These are phyloP conservation scores for Pyrrhia umbra DNA, from an alignment of 2,888 invertebrate species.

Conservation along the genomic window DNA sequence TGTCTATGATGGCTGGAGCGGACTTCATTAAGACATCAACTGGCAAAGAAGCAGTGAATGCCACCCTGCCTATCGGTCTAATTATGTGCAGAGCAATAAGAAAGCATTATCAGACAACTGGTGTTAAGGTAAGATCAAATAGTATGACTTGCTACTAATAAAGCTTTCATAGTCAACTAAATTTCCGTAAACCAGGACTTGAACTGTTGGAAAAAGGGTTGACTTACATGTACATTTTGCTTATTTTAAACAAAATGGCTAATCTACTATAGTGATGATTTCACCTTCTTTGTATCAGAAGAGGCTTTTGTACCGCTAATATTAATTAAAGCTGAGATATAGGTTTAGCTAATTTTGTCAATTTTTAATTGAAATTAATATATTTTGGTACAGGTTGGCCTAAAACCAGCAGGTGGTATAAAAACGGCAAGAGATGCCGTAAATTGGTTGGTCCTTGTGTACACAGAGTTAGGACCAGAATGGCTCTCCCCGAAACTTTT, in stretches of 20 bases:
- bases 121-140: conserved; percentile 92
- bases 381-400: conserved; percentile 93
- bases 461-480: conserved; percentile 95
- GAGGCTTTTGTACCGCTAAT: too few species aligned
- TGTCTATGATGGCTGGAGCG: conserved; percentile 98
- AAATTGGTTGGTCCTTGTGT: conserved; percentile 95
- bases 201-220: too few species aligned
- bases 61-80: conserved; percentile 96
- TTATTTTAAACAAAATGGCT: too few species aligned
- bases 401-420: conserved; percentile 99
- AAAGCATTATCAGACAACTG: conserved; percentile 93
- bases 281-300: too few species aligned
- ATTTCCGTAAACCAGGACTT: too few species aligned
- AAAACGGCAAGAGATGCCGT: conserved; percentile 95
- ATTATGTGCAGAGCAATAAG: conserved; percentile 98
- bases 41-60: conserved; percentile 98
- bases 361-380: neutral
- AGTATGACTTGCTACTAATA: too few species aligned
- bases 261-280: too few species aligned
- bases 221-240: too few species aligned
- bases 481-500: conserved; percentile 96
- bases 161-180: too few species aligned
- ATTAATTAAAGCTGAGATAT: too few species aligned
- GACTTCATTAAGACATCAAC: conserved; percentile 99
- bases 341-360: too few species aligned